These are phyloP conservation scores for Venustoraphidia nigricollis DNA, from an alignment of 2,888 invertebrate species.

Conservation along the genomic window DNA sequence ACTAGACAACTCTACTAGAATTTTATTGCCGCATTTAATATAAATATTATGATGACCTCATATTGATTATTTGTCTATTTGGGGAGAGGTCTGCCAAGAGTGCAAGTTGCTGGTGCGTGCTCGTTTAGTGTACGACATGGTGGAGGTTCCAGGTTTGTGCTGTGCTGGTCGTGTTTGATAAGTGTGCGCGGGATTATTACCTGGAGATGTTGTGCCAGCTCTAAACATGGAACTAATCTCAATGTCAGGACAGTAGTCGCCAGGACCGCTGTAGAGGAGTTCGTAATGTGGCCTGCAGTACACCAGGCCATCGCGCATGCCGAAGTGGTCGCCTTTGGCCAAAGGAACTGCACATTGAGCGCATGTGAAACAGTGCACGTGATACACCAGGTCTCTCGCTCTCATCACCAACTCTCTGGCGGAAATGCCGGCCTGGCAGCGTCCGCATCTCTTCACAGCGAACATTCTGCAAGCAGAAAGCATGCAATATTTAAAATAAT, in stretches of 20 bases:
- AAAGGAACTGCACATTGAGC: conserved; percentile 66
- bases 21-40: too few relatives aligned
- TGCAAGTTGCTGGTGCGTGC: too few relatives aligned
- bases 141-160: too few relatives aligned
- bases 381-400: conserved; percentile 74
- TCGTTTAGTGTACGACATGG: too few relatives aligned
- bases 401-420: conserved; percentile 85
- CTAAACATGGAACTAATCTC: conserved; percentile 29
- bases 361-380: conserved; percentile 81
- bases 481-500: background rate
- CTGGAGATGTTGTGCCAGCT: background rate
- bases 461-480: conserved; percentile 47
- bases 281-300: conserved; percentile 62
- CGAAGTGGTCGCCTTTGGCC: conserved; percentile 82
- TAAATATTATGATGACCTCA: too few relatives aligned
- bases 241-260: conserved; percentile 40
- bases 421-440: conserved; percentile 72
- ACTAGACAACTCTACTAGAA: too few relatives aligned
- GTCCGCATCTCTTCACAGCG: conserved; percentile 69
- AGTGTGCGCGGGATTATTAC: too few relatives aligned
- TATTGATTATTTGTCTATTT: too few relatives aligned
- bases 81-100: too few relatives aligned
- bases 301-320: conserved; percentile 68
- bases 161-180: too few relatives aligned
- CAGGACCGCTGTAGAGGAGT: conserved; percentile 29